Evolutionary conservation across 1,140 invertebrate species (phyloP), one percentile per base, ranked within the genome.

Genomic region (Limonius californicus): DNA sequence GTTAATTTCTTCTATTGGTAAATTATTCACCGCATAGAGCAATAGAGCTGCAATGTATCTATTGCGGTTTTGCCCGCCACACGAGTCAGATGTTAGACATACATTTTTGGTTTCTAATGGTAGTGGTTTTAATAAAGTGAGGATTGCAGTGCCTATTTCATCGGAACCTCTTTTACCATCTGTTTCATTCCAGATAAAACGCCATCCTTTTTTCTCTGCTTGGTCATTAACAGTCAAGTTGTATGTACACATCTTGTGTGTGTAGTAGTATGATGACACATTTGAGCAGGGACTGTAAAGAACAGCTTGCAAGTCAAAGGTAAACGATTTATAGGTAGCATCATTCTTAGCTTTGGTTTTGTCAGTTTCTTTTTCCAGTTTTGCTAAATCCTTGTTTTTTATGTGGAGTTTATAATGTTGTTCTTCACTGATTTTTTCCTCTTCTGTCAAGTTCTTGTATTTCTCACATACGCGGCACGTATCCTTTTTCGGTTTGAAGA

Each of bases 121-220:
- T 45, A 54, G 23, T 4, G 12, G 9, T n/a, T 42, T 15, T 15
- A 62, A 9, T 59, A 58, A 62, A 15, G 15, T 65, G 1, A 64
- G 32, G 8, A 67, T 15, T 15, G 35, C 47, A 15, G 65, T 66
- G 30, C 57, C 68, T 54, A 68, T 69, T 64, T 69, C 66, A 47
- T 19, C 12, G 30, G 57, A 63, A 30, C 59, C 66, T 39, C 35
- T 39, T 18, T 50, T 50, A 11, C 16, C 45, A 7, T 18, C 20
- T 21, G 35, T 39, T 39, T 39, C 35, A 39, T 39, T 39, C n/a
- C 11, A 39, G n/a, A 39, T 12, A 14, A 12, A 39, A 39, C 35
- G n/a, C 2, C 7, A 11, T 7, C 2, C 35, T 12, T 39, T 2
- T 11, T 39, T 39, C n/a, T 39, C 35, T 39, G 35, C 35, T 39